phyloP scores from a whole-genome alignment of 2,888 invertebrate species.

The Phaonia tiefii region DNA sequence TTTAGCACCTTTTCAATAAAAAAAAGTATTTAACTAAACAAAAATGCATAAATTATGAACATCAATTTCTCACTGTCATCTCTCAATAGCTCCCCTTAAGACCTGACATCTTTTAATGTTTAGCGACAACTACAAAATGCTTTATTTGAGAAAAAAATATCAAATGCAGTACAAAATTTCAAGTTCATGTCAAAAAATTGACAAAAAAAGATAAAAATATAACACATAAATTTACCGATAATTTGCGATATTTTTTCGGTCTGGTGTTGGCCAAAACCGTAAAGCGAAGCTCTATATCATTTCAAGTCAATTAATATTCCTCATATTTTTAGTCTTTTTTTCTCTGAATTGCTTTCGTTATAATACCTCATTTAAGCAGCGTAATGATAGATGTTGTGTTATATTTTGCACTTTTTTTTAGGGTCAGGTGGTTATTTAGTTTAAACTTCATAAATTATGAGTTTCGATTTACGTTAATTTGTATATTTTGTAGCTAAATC shows the following conservation, averaged over 20 bases:
- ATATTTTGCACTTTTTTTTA: too few relatives aligned
- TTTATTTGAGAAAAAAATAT: constrained; percentile 1
- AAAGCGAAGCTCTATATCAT: too few relatives aligned
- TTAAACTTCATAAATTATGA: too few relatives aligned
- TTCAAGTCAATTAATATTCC: too few relatives aligned
- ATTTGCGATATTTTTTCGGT: not conserved
- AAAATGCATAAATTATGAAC: not conserved
- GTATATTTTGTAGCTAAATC: too few relatives aligned
- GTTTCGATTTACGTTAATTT: too few relatives aligned
- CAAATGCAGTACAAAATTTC: constrained; percentile 15
- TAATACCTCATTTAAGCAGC: too few relatives aligned
- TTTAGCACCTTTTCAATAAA: not conserved
- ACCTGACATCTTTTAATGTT: not conserved
- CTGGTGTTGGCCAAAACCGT: not conserved
- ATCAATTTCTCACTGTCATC: constrained; percentile 20
- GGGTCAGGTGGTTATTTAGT: too few relatives aligned
- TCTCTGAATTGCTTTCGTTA: too few relatives aligned
- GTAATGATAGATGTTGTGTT: too few relatives aligned
- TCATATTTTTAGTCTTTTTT: too few relatives aligned
- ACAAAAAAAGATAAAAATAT: too few relatives aligned
- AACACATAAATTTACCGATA: not conserved
- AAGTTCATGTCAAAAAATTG: constrained; percentile 28
- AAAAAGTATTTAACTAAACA: not conserved
- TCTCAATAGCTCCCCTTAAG: constrained; percentile 1
- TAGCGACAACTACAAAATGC: not conserved